Percentiles rank a stretch among this genome's conserved stretches.
phyloP scores from a whole-genome alignment of 1,140 invertebrate genomes.

The Macrotrachela quadricornifera region DNA sequence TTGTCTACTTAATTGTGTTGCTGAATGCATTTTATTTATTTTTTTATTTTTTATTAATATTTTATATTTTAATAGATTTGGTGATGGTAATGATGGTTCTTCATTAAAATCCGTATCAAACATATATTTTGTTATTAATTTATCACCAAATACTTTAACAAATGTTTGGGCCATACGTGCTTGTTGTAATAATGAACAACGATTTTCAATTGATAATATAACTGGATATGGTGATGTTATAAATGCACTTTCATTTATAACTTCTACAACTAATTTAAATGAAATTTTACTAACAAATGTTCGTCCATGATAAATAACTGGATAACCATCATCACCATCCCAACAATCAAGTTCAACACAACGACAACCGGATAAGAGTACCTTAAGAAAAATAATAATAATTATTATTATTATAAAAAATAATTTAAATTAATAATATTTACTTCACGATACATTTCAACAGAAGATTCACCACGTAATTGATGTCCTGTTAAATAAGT shows the following conservation, averaged over 20 bases:
- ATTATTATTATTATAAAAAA: too few relatives aligned
- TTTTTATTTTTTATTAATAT: constrained; percentile 70
- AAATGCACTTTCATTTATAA: constrained; percentile 72
- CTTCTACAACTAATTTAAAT: constrained; percentile 65
- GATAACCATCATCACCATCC: constrained; percentile 66
- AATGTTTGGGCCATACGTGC: constrained; percentile 82
- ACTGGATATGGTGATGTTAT: constrained; percentile 70
- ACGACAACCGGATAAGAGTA: constrained; percentile 22
- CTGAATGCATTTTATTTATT: constrained; percentile 18
- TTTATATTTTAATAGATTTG: constrained; percentile 56
- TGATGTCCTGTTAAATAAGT: constrained; percentile 91
- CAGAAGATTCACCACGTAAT: constrained; percentile 66
- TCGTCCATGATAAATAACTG: constrained; percentile 71
- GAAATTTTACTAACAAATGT: constrained; percentile 76
- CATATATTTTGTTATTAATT: constrained; percentile 43
- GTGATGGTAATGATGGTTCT: constrained; percentile 58
- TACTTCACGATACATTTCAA: constrained; percentile 76
- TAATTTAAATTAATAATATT: not conserved
- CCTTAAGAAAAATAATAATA: too few relatives aligned
- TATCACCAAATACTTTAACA: constrained; percentile 69
- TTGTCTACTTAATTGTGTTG: not conserved
- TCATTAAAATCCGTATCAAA: constrained; percentile 69
- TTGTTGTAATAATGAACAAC: constrained; percentile 75
- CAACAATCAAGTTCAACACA: constrained; percentile 85
- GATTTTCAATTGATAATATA: constrained; percentile 83